These are phyloP conservation scores for Lepisosteus oculatus DNA, from an alignment of 2,113 vertebrate genomes.

Conservation along the genomic window DNA sequence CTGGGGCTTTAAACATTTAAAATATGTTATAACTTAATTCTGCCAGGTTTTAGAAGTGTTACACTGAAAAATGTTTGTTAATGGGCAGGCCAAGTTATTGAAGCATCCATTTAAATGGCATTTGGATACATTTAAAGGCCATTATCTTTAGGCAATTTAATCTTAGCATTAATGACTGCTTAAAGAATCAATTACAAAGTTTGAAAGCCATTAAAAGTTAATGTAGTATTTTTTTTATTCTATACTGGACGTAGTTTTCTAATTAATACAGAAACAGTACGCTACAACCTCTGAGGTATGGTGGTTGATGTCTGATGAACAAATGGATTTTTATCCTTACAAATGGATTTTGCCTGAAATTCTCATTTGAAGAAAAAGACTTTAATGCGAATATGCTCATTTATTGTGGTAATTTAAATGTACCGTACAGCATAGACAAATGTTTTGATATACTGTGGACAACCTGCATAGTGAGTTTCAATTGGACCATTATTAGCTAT, in stretches of 20 bases:
- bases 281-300: background rate
- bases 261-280: constrained; percentile 7
- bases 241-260: constrained; percentile 12
- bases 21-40: constrained; percentile 19
- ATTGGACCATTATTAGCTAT: no score
- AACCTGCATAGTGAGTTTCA: no score
- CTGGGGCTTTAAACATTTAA: constrained; percentile 26
- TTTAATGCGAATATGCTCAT: background rate
- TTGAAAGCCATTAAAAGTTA: background rate
- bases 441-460: no score
- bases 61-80: background rate
- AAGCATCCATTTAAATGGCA: background rate
- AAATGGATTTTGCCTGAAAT: background rate
- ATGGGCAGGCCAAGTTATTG: constrained; percentile 9
- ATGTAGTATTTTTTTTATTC: background rate
- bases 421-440: no score
- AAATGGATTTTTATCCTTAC: background rate
- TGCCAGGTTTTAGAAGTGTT: constrained; percentile 21
- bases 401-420: background rate
- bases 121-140: constrained; percentile 19
- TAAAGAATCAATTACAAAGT: constrained; percentile 12
- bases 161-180: constrained; percentile 12
- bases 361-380: background rate
- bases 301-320: background rate
- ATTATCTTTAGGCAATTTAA: constrained; percentile 6